These are phyloP conservation scores for Ardeotis arabs DNA, from an alignment of 2,113 vertebrate genomes.

Conservation along the genomic window DNA sequence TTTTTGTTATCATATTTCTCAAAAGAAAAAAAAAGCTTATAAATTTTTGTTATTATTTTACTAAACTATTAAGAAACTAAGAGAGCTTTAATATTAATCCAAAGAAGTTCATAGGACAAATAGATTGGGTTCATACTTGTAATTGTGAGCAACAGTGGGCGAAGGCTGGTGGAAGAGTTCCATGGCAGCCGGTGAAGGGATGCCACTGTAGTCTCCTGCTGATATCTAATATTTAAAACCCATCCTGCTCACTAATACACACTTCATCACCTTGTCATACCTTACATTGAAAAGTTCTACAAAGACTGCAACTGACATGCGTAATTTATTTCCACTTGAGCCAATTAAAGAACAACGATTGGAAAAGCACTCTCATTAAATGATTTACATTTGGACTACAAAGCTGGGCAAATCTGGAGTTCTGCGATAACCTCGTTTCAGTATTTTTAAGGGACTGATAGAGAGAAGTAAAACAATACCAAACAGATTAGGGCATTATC, in stretches of 20 bases:
- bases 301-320: not conserved
- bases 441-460: slow-evolving; percentile 29
- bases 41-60: slow-evolving; percentile 63
- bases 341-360: slow-evolving; percentile 59
- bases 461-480: not conserved
- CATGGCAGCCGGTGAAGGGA: slow-evolving; percentile 39
- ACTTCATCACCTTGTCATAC: slow-evolving; percentile 40
- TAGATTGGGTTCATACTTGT: slow-evolving; percentile 65
- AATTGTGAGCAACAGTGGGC: slow-evolving; percentile 57
- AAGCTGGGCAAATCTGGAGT: slow-evolving; percentile 20
- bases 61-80: slow-evolving; percentile 62
- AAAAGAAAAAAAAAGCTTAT: slow-evolving; percentile 51
- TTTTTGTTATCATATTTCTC: slow-evolving; percentile 54
- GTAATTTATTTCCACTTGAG: slow-evolving; percentile 71
- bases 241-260: slow-evolving; percentile 8
- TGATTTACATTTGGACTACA: slow-evolving; percentile 9
- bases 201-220: slow-evolving; percentile 40
- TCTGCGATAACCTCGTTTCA: slow-evolving; percentile 11
- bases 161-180: slow-evolving; percentile 45
- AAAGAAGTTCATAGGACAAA: slow-evolving; percentile 59
- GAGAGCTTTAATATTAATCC: slow-evolving; percentile 46
- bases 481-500: slow-evolving; percentile 30
- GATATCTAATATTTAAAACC: slow-evolving; percentile 44
- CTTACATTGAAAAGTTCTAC: slow-evolving; percentile 12
- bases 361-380: slow-evolving; percentile 2